Evolutionary conservation across 2,113 vertebrate species (phyloP).

Genomic region (Phodopus roborovskii): DNA sequence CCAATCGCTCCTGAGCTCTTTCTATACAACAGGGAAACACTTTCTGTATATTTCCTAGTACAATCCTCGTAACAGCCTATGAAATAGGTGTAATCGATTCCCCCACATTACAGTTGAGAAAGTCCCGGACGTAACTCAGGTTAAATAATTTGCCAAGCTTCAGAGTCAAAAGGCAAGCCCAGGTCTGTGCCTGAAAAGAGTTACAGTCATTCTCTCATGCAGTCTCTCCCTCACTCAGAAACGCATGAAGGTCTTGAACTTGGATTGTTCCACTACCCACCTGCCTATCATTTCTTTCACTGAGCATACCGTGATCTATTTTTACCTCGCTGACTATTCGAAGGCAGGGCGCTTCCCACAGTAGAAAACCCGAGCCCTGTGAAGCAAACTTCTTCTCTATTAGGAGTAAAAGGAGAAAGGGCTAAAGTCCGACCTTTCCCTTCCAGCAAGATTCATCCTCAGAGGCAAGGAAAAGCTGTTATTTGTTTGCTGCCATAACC

Average conservation of each 20-base stretch:
- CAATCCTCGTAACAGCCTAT: not conserved
- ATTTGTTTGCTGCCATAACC: not conserved
- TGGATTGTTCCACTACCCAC: not conserved
- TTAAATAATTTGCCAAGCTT: slow-evolving; percentile 7
- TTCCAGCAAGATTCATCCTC: not conserved
- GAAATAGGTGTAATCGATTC: slow-evolving; percentile 26
- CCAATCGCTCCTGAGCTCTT: not conserved
- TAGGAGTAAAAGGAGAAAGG: slow-evolving; percentile 33
- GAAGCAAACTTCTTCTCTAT: slow-evolving; percentile 39
- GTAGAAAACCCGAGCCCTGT: not conserved
- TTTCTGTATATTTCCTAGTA: not conserved
- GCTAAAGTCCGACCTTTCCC: not conserved
- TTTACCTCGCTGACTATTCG: slow-evolving; percentile 9
- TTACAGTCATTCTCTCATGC: not conserved
- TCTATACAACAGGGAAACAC: not conserved
- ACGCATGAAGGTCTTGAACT: not conserved
- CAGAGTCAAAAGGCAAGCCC: not conserved
- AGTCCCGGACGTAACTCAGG: not conserved
- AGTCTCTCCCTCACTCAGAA: not conserved
- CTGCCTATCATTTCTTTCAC: slow-evolving; percentile 23
- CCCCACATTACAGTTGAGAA: slow-evolving; percentile 14
- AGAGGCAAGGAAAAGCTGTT: slow-evolving; percentile 39
- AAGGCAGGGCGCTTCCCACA: not conserved
- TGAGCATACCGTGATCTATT: slow-evolving; percentile 30
- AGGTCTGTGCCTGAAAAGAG: not conserved